Evolutionary conservation across 2,797 vertebrate species (phyloP).

Genomic region (Pseudochirops corinnae): DNA sequence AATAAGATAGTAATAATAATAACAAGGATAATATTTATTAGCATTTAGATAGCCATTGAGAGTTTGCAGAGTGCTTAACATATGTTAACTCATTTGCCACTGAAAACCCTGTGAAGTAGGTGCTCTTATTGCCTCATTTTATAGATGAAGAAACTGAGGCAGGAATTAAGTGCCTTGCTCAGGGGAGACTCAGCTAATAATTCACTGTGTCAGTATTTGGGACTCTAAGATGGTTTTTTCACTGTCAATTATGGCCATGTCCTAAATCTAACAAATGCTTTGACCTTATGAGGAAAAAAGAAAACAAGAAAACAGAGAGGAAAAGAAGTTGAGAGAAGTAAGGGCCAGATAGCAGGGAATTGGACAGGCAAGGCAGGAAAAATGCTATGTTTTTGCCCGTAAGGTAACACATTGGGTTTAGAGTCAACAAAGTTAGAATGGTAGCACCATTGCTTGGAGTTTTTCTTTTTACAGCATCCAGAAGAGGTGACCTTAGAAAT

Average conservation of each 20-base stretch:
- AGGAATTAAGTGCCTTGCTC: background rate
- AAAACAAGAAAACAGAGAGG: background rate
- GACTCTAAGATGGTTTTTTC: background rate
- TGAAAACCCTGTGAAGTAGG: background rate
- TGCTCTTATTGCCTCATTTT: background rate
- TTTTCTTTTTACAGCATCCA: background rate
- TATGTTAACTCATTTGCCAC: background rate
- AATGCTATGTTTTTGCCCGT: background rate
- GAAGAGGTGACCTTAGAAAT: background rate
- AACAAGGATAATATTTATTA: background rate
- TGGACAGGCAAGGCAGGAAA: background rate
- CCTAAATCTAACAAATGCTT: constrained; percentile 3
- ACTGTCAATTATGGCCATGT: constrained; percentile 13
- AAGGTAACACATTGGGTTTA: background rate
- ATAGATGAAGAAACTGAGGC: background rate
- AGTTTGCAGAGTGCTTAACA: background rate
- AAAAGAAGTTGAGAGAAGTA: background rate
- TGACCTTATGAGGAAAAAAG: background rate
- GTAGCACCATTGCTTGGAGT: background rate
- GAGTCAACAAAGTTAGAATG: background rate
- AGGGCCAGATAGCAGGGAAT: accelerated
- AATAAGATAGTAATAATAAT: background rate
- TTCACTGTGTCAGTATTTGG: background rate
- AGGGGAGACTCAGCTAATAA: background rate
- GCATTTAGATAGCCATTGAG: background rate